phyloP scores from a whole-genome alignment of 1,140 invertebrate species.

The Musca domestica region DNA sequence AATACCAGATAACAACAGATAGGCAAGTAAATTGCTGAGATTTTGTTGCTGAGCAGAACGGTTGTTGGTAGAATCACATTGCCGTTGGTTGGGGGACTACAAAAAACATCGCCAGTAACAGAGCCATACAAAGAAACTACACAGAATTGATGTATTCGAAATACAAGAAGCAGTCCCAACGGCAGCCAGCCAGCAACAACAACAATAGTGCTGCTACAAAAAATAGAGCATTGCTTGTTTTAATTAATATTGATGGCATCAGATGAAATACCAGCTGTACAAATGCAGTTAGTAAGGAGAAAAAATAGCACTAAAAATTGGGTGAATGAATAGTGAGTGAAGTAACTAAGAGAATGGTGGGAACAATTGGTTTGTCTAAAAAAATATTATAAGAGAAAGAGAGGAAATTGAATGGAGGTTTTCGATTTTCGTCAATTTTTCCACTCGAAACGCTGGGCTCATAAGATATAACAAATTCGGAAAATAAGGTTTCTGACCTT shows the following conservation, averaged over 20 bases:
- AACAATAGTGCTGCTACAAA: neutral
- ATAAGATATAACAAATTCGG: too few relatives aligned
- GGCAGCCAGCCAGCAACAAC: neutral
- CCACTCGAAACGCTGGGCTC: too few relatives aligned
- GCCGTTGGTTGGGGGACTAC: neutral
- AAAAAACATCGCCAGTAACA: neutral
- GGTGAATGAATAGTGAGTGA: neutral
- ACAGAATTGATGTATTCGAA: neutral
- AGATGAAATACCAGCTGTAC: too few relatives aligned
- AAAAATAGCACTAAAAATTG: too few relatives aligned
- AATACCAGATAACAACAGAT: conserved; percentile 1
- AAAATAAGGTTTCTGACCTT: too few relatives aligned
- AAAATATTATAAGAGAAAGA: too few relatives aligned
- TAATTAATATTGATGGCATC: conserved; percentile 11
- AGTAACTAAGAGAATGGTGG: neutral
- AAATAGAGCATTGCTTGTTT: conserved; percentile 9
- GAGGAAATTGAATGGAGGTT: too few relatives aligned
- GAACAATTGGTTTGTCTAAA: too few relatives aligned
- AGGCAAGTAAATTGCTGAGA: neutral
- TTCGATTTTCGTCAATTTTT: too few relatives aligned
- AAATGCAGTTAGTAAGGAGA: neutral
- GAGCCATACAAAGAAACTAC: neutral
- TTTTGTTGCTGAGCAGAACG: neutral
- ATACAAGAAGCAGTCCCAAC: neutral
- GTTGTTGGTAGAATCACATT: too few relatives aligned